Evolutionary conservation across 2,797 vertebrate genomes (phyloP), one percentile per base, ranked within the genome.

Genomic region (Dromococcyx pavoninus): DNA sequence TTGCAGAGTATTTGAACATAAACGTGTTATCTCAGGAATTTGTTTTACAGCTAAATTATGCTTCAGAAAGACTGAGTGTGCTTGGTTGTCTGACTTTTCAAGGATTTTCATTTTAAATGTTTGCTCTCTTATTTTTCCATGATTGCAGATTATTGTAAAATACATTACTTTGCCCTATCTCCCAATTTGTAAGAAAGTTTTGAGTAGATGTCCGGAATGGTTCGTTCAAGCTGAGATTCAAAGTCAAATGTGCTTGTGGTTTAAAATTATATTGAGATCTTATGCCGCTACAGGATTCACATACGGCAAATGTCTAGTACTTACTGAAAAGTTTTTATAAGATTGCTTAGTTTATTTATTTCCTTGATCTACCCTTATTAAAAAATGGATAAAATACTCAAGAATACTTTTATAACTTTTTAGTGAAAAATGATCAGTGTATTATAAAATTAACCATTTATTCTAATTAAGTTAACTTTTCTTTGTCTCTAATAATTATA

Each of bases 401-500:
- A 57, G 7, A 69, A 66, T 50, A 25, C 3, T 39, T 67, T 10
- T 51, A n/a, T 50, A 62, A 17, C 7, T 82, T 77, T 80, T 81
- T 33, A 62, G 9, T 70, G 60, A 80, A 83, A 88, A 77, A 43
- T 14, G 24, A 50, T 54, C 11, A 32, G 28, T 69, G 4, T 74
- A 32, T 73, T 79, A 62, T 66, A 12, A 32, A 80, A 76, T 48
- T 58, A 77, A 37, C 11, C 3, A 21, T 73, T 95, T 82, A 92
- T 43, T 70, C 72, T 79, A 86, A 78, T 25, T 86, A 81, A 91
- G 43, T n/a, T 57, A 84, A 35, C 30, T 96, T 93, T 73, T 70
- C 66, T 94, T 94, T 92, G 86, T 58, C 46, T 77, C 60, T 87
- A 89, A 81, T 87, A 58, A 60, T 43, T 89, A 30, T 61, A 87